Evolutionary conservation across 2,797 vertebrate genomes (phyloP).

Genomic region (Centroberyx gerrardi): DNA sequence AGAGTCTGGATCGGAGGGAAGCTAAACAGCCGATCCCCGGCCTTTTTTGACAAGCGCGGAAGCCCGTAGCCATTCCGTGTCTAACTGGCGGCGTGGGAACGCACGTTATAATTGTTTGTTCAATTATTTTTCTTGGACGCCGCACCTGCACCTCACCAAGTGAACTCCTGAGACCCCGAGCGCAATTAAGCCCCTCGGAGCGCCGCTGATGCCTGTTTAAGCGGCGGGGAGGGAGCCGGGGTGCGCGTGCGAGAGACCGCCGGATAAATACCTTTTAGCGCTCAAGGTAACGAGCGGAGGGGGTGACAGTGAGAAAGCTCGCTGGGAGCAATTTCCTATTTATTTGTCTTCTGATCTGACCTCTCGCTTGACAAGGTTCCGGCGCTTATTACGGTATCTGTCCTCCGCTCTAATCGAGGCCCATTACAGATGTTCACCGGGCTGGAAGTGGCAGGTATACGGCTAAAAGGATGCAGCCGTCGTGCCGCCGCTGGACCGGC

Average conservation of each 20-base stretch:
- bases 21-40: slow-evolving; percentile 51
- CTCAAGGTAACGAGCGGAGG: slow-evolving; percentile 79
- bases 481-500: background rate
- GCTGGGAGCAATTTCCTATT: slow-evolving; percentile 85
- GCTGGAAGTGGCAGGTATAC: slow-evolving; percentile 73
- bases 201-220: slow-evolving; percentile 66
- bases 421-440: slow-evolving; percentile 79
- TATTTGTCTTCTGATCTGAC: slow-evolving; percentile 82
- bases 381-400: slow-evolving; percentile 76
- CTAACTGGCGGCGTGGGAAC: slow-evolving; percentile 60
- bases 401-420: slow-evolving; percentile 78
- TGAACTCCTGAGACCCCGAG: slow-evolving; percentile 74
- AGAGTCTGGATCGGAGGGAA: slow-evolving; percentile 40
- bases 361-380: slow-evolving; percentile 84
- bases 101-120: slow-evolving; percentile 81
- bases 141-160: slow-evolving; percentile 80
- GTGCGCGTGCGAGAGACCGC: too few species aligned
- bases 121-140: slow-evolving; percentile 85
- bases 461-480: slow-evolving; percentile 49
- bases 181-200: slow-evolving; percentile 77
- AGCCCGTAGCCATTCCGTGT: slow-evolving; percentile 42
- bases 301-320: slow-evolving; percentile 81
- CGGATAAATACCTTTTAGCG: slow-evolving; percentile 84
- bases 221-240: slow-evolving; percentile 60
- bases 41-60: slow-evolving; percentile 27